Conservation (phyloP, 2,113 vertebrate genomes). For the Oenanthe melanoleuca region DNA sequence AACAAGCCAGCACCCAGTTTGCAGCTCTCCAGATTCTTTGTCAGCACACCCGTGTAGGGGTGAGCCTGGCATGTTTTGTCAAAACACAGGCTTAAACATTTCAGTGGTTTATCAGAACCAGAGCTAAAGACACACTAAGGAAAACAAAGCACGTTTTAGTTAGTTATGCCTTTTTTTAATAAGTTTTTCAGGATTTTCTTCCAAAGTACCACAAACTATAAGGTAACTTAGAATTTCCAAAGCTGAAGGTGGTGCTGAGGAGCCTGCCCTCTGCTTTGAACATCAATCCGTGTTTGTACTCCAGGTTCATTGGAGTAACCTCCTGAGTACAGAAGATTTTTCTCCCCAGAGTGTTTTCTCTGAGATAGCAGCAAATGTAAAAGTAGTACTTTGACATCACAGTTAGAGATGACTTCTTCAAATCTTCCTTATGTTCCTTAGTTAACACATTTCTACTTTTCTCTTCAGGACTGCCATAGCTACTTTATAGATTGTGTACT, state of each 20-base stretch:
- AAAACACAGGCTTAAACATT: neutral
- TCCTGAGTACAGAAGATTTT: neutral
- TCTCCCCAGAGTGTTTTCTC: neutral
- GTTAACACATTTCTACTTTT: neutral
- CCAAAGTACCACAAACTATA: neutral
- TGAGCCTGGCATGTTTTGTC: neutral
- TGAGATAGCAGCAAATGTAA: neutral
- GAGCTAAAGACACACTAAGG: neutral
- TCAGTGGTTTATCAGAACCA: neutral
- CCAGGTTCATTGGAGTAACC: neutral
- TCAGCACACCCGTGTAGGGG: neutral
- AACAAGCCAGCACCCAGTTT: neutral
- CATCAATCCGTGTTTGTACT: fast-evolving
- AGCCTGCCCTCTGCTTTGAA: neutral
- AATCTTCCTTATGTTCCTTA: neutral
- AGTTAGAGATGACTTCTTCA: neutral
- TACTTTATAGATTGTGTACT: neutral
- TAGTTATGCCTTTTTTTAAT: neutral
- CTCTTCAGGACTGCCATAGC: neutral
- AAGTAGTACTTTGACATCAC: neutral
- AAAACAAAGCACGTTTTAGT: neutral
- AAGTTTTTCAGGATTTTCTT: neutral
- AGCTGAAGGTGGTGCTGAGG: neutral
- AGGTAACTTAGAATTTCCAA: neutral
- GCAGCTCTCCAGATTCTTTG: neutral